Conservation (phyloP, 2,113 vertebrate species). For the Sinosuthora webbiana region DNA sequence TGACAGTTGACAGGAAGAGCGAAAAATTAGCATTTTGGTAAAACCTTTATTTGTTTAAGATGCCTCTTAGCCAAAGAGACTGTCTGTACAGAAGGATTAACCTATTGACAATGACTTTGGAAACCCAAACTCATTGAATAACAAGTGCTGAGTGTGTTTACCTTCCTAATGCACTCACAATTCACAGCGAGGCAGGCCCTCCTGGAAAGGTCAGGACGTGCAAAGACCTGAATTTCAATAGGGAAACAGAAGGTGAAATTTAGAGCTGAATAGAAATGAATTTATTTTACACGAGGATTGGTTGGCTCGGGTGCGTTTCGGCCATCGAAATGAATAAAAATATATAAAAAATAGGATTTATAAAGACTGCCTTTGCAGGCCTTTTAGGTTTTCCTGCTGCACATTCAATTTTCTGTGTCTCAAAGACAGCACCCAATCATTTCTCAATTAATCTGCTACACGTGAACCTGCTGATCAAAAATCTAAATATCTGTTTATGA, state of each 20-base stretch:
- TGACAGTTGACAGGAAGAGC: conserved; percentile 68
- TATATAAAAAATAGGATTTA: background rate
- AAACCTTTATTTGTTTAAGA: conserved; percentile 77
- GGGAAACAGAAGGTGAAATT: conserved; percentile 36
- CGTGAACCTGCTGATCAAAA: background rate
- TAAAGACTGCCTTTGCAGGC: background rate
- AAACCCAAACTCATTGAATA: conserved; percentile 78
- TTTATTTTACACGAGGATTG: conserved; percentile 18
- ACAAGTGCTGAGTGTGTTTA: conserved; percentile 78
- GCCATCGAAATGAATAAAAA: background rate
- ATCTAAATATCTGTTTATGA: background rate
- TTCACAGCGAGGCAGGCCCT: conserved; percentile 73
- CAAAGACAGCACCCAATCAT: background rate
- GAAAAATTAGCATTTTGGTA: conserved; percentile 77
- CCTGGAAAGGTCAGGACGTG: conserved; percentile 77
- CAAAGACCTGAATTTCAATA: conserved; percentile 75
- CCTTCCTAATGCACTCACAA: conserved; percentile 79
- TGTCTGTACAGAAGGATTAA: conserved; percentile 78
- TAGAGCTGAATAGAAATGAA: background rate
- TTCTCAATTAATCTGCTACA: background rate
- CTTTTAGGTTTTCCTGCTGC: background rate
- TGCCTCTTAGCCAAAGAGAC: conserved; percentile 72
- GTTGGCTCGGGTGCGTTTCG: background rate
- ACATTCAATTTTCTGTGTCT: background rate
- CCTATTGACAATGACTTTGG: conserved; percentile 80